These are phyloP conservation scores for Heliconius hewitsoni DNA, from an alignment of 1,140 invertebrate species.

Conservation along the genomic window DNA sequence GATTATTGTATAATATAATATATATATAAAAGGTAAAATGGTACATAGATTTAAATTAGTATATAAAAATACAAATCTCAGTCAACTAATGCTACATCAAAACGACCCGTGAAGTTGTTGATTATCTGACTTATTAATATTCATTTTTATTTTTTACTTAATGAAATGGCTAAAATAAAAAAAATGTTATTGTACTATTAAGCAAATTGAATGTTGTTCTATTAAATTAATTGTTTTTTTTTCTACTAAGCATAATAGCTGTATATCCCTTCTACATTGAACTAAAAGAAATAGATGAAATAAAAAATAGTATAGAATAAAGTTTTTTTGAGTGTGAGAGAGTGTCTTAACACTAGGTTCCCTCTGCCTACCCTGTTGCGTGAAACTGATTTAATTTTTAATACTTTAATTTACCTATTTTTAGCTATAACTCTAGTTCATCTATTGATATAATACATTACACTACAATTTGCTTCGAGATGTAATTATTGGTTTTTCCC, in stretches of 20 bases:
- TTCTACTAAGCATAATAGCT: too few relatives aligned
- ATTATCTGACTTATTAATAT: constrained; percentile 1
- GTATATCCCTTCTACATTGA: too few relatives aligned
- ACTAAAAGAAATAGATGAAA: too few relatives aligned
- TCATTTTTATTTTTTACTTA: constrained; percentile 30
- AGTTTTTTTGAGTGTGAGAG: too few relatives aligned
- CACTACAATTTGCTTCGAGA: not conserved
- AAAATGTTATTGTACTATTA: not conserved
- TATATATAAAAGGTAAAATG: not conserved
- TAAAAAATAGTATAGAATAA: too few relatives aligned
- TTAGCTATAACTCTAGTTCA: too few relatives aligned
- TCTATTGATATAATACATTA: too few relatives aligned
- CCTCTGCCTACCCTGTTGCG: too few relatives aligned
- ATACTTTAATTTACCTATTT: too few relatives aligned
- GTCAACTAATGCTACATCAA: constrained; percentile 26
- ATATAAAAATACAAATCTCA: constrained; percentile 22
- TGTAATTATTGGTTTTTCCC: constrained; percentile 21
- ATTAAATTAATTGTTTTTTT: not conserved
- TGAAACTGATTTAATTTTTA: too few relatives aligned
- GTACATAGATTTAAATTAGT: constrained; percentile 1
- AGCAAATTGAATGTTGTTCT: not conserved
- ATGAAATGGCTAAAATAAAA: constrained; percentile 15
- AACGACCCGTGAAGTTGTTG: constrained; percentile 8
- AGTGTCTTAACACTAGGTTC: too few relatives aligned
- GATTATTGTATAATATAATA: not conserved